phyloP scores from a whole-genome alignment of 2,888 invertebrate species.

The Tinea semifulvella region DNA sequence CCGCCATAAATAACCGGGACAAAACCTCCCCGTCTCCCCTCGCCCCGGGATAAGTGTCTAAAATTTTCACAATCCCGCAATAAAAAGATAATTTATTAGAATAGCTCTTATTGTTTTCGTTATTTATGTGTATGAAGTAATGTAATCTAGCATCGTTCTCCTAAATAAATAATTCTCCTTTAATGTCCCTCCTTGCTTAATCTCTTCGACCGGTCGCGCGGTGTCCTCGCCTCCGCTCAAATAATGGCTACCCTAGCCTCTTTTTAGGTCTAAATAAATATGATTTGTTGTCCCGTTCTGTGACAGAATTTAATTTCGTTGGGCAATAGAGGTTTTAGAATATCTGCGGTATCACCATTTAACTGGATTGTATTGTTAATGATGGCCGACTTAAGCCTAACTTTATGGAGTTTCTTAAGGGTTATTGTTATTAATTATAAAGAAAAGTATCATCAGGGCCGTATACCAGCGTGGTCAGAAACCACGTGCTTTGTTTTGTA shows the following conservation, averaged over 20 bases:
- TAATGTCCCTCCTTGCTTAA: slow-evolving; percentile 66
- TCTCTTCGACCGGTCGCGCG: slow-evolving; percentile 52
- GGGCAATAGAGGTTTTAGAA: slow-evolving; percentile 29
- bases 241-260: slow-evolving; percentile 63
- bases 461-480: too few relatives aligned
- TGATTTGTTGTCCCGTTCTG: slow-evolving; percentile 61
- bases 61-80: slow-evolving; percentile 68
- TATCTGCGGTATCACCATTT: slow-evolving; percentile 9
- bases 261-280: slow-evolving; percentile 67
- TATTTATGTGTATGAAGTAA: slow-evolving; percentile 68
- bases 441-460: too few relatives aligned
- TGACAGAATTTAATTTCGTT: slow-evolving; percentile 64
- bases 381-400: slow-evolving; percentile 1
- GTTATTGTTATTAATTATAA: too few relatives aligned
- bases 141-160: slow-evolving; percentile 63
- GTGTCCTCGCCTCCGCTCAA: slow-evolving; percentile 34
- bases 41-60: slow-evolving; percentile 62
- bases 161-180: slow-evolving; percentile 67
- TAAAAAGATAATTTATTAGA: slow-evolving; percentile 68
- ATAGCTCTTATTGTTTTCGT: slow-evolving; percentile 67
- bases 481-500: too few relatives aligned
- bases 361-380: slow-evolving; percentile 8
- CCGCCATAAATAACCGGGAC: slow-evolving; percentile 65
- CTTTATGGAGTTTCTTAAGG: too few relatives aligned
- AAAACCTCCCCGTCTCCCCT: slow-evolving; percentile 40